A percentile compares a stretch with the other conserved stretches of the same genome.
Evolutionary conservation across 2,888 invertebrate species (phyloP).

Genomic region (Synanthedon andrenaeformis): DNA sequence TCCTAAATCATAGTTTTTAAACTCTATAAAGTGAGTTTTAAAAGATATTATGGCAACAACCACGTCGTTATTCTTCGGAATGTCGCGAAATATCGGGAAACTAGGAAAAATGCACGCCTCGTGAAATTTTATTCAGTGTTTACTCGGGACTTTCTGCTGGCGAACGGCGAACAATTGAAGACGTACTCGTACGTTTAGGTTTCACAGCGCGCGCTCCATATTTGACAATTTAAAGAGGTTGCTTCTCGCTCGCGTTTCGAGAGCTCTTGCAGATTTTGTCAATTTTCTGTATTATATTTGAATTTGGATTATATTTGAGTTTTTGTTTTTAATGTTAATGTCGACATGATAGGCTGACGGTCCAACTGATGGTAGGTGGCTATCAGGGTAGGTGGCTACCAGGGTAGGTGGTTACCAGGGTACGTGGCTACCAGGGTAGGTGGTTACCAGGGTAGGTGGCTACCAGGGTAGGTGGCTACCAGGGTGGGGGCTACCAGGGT

Average conservation of each 20-base stretch:
- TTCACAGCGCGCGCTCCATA: constrained; percentile 9
- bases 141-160: constrained; percentile 12
- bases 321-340: too few relatives aligned
- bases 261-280: not conserved
- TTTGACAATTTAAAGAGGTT: constrained; percentile 9
- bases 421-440: too few relatives aligned
- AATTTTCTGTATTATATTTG: not conserved
- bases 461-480: too few relatives aligned
- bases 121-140: constrained; percentile 25
- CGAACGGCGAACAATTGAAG: not conserved
- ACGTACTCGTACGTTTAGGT: not conserved
- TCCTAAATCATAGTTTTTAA: not conserved
- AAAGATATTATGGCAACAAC: constrained; percentile 22
- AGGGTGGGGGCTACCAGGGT: too few relatives aligned
- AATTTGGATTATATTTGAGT: too few relatives aligned
- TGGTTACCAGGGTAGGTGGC: too few relatives aligned
- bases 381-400: too few relatives aligned
- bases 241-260: not conserved
- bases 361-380: too few relatives aligned
- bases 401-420: too few relatives aligned
- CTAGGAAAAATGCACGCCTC: constrained; percentile 23
- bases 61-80: constrained; percentile 15
- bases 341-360: too few relatives aligned
- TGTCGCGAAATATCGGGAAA: constrained; percentile 7
- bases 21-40: constrained; percentile 5